These are phyloP conservation scores for Apolygus lucorum DNA, from an alignment of 1,140 invertebrate genomes.

Conservation along the genomic window DNA sequence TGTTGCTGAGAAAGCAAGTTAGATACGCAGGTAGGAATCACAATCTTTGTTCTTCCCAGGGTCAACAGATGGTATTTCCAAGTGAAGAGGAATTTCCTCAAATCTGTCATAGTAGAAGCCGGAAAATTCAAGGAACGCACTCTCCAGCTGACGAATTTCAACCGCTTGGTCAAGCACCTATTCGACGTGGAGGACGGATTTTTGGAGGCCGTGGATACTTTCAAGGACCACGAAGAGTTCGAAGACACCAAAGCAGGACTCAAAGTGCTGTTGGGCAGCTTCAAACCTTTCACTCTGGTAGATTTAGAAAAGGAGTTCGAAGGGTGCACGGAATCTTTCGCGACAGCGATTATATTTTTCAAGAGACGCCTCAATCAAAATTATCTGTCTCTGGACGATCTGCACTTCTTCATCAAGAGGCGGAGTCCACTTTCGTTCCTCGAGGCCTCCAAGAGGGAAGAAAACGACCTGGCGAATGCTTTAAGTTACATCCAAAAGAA, in stretches of 20 bases:
- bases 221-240: constrained; percentile 7
- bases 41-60: background rate
- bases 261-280: background rate
- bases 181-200: constrained; percentile 5
- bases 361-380: constrained; percentile 1
- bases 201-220: background rate
- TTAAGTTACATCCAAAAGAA: too few species aligned
- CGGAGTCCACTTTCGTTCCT: background rate
- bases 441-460: constrained; percentile 29
- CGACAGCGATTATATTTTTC: constrained; percentile 1
- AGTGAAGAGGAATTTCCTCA: background rate
- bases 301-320: constrained; percentile 5
- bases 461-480: background rate
- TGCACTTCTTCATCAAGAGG: constrained; percentile 7
- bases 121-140: background rate
- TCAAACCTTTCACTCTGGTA: background rate
- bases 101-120: background rate
- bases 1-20: too few species aligned
- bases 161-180: background rate
- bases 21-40: too few species aligned
- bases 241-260: background rate
- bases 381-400: background rate
- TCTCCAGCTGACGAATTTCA: background rate
- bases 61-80: background rate
- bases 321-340: constrained; percentile 1